phyloP scores from a whole-genome alignment of 1,140 invertebrate genomes.

The Euwallacea fornicatus region DNA sequence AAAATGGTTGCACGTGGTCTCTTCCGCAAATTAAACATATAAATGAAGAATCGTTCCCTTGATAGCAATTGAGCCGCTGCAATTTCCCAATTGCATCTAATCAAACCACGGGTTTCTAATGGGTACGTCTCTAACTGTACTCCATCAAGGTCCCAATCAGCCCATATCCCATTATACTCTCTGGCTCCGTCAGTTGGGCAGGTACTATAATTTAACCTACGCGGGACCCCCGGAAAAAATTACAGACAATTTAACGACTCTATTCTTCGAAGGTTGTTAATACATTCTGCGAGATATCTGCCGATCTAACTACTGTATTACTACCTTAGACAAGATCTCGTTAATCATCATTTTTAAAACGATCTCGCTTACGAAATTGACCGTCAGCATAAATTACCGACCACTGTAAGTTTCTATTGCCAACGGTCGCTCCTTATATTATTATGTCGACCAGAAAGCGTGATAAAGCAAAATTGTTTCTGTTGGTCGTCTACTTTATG shows the following conservation, averaged over 20 bases:
- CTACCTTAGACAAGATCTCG: conserved; percentile 36
- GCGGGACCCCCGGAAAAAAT: conserved; percentile 24
- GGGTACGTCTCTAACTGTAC: conserved; percentile 15
- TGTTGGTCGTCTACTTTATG: no score
- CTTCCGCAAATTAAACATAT: no score
- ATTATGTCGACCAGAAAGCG: conserved; percentile 4
- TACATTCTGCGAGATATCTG: conserved; percentile 35
- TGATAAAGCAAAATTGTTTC: neutral
- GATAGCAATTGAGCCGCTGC: no score
- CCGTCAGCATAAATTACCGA: conserved; percentile 28
- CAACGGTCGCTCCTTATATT: conserved; percentile 6
- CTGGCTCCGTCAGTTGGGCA: conserved; percentile 7
- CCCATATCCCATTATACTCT: conserved; percentile 22
- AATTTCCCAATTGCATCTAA: no score
- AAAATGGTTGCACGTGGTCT: no score
- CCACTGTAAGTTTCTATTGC: conserved; percentile 5
- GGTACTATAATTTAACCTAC: conserved; percentile 33
- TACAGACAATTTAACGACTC: conserved; percentile 37
- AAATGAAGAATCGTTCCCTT: no score
- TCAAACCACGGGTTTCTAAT: no score
- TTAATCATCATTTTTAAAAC: conserved; percentile 38
- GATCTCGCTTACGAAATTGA: conserved; percentile 33
- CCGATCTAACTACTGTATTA: conserved; percentile 38
- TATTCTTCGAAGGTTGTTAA: conserved; percentile 37
- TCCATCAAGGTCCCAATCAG: conserved; percentile 13